A percentile compares a stretch with the other conserved stretches of the same genome.
Conservation (phyloP, 2,888 invertebrate species). For the Argynnis bischoffii region DNA sequence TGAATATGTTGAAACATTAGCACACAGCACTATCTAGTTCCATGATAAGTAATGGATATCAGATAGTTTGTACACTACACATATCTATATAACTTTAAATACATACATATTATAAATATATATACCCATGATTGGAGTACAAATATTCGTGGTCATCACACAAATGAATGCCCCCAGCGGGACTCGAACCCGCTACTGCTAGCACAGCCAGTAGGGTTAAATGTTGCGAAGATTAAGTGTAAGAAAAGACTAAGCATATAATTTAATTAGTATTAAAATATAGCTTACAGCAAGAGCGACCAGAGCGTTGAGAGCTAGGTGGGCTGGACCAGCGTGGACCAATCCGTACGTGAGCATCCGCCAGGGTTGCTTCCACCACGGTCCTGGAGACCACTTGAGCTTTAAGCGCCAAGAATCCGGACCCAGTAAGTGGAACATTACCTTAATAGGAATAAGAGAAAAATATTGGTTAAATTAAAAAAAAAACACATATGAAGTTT, state of each 20-base stretch:
- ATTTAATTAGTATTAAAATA: background rate
- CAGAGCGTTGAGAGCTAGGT: slow-evolving; percentile 87
- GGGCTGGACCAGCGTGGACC: slow-evolving; percentile 89
- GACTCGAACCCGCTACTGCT: too few species aligned
- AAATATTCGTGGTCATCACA: too few species aligned
- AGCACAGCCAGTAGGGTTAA: too few species aligned
- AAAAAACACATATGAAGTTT: background rate
- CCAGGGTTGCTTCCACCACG: slow-evolving; percentile 87
- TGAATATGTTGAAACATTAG: too few species aligned
- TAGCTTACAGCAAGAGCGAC: slow-evolving; percentile 68
- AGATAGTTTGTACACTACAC: too few species aligned
- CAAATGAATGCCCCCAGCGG: too few species aligned
- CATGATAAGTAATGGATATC: too few species aligned
- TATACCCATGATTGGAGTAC: too few species aligned
- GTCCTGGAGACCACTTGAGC: slow-evolving; percentile 65
- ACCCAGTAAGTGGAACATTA: slow-evolving; percentile 55
- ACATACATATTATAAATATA: too few species aligned
- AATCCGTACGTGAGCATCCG: slow-evolving; percentile 90
- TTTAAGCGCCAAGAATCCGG: slow-evolving; percentile 47
- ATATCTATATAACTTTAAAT: too few species aligned
- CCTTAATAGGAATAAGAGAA: slow-evolving; percentile 44
- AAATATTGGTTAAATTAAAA: background rate
- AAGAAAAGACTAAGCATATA: background rate
- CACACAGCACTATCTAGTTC: too few species aligned
- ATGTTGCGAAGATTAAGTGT: too few species aligned